Evolutionary conservation across 2,113 vertebrate genomes (phyloP).

Genomic region (Rhombomys opimus): DNA sequence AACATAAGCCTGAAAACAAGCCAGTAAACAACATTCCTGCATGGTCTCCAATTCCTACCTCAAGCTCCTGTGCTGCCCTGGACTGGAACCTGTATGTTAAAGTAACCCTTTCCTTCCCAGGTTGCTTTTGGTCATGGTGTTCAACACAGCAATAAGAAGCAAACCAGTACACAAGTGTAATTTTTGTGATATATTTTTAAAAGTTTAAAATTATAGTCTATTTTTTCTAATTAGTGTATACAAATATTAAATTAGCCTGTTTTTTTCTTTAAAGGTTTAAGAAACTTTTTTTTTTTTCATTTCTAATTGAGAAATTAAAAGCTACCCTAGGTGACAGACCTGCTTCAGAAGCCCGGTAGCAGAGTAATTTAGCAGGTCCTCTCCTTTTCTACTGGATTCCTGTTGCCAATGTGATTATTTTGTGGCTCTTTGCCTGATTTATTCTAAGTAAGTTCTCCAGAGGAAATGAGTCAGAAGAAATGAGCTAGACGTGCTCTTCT

Average conservation of each 20-base stretch:
- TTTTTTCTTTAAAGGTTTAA: conserved; percentile 45
- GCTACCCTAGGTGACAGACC: not conserved
- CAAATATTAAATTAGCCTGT: not conserved
- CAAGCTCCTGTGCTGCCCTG: not conserved
- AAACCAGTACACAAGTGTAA: not conserved
- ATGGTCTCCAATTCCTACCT: not conserved
- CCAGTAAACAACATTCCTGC: not conserved
- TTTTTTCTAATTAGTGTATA: conserved; percentile 8
- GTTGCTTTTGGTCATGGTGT: not conserved
- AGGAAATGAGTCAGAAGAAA: conserved; percentile 63
- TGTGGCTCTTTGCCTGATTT: conserved; percentile 42
- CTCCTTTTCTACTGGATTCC: not conserved
- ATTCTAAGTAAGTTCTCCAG: conserved; percentile 35
- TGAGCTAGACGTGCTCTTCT: not conserved
- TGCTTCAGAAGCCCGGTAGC: not conserved
- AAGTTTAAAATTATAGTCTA: not conserved
- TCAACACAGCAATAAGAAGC: not conserved
- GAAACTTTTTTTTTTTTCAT: not conserved
- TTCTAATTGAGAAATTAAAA: not conserved
- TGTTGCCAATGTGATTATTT: conserved; percentile 48
- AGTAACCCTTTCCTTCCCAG: not conserved
- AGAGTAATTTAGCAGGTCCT: not conserved
- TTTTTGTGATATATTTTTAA: not conserved
- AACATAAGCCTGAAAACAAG: not conserved
- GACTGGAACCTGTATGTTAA: not conserved